Conservation (phyloP, 1,140 invertebrate species). For the Meteorus sp. region DNA sequence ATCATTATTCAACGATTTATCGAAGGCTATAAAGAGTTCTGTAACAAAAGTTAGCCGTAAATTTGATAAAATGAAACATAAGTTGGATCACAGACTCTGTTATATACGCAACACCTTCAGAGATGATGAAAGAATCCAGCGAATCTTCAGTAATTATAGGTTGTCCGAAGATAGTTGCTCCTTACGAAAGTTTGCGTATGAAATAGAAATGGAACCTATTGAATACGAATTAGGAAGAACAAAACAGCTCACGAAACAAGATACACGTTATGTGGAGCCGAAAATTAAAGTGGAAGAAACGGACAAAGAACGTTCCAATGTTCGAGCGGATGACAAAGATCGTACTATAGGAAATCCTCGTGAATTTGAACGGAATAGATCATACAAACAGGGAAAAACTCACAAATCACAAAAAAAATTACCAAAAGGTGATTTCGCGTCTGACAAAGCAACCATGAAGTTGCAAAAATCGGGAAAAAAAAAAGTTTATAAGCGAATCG, state of each 20-base stretch:
- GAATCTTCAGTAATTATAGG: background rate
- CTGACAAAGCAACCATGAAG: background rate
- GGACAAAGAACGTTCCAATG: background rate
- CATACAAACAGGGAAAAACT: too few relatives aligned
- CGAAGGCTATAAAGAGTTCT: background rate
- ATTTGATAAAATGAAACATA: slow-evolving; percentile 1
- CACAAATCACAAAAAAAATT: background rate
- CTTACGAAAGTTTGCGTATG: background rate
- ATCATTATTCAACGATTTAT: slow-evolving; percentile 11
- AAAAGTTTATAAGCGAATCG: background rate
- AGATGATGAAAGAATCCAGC: slow-evolving; percentile 1
- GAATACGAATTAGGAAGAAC: background rate
- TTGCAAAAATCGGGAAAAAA: too few relatives aligned
- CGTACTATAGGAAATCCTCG: too few relatives aligned
- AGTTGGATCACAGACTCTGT: slow-evolving; percentile 11
- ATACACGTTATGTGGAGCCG: background rate
- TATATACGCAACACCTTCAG: slow-evolving; percentile 5
- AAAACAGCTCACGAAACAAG: background rate
- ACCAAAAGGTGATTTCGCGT: background rate
- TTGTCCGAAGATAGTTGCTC: background rate
- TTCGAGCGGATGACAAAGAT: too few relatives aligned
- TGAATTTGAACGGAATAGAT: too few relatives aligned
- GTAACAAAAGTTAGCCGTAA: slow-evolving; percentile 8
- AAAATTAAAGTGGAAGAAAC: background rate
- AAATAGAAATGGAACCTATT: background rate